Conservation (phyloP, 2,113 vertebrate genomes). For the Cygnus buccinator region DNA sequence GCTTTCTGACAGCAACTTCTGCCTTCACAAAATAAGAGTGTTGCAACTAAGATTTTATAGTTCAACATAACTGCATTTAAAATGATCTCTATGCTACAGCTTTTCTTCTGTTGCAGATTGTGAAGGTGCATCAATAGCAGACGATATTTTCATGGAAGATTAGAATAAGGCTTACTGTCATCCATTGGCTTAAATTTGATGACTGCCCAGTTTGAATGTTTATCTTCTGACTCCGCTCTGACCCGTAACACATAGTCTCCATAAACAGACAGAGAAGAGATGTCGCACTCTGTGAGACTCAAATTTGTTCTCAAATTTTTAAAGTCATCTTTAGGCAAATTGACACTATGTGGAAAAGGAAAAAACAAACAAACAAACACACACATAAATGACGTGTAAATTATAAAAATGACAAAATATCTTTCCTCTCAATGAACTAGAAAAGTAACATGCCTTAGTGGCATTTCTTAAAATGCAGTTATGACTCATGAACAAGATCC, state of each 20-base stretch:
- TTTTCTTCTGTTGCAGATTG: not conserved
- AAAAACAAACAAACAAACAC: not conserved
- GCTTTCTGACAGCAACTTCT: not conserved
- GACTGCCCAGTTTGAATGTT: slow-evolving; percentile 59
- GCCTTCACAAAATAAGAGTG: not conserved
- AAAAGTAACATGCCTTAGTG: not conserved
- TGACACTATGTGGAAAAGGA: not conserved
- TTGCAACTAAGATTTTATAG: not conserved
- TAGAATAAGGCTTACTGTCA: slow-evolving; percentile 72
- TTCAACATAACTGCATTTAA: not conserved
- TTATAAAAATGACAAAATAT: not conserved
- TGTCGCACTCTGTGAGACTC: slow-evolving; percentile 12
- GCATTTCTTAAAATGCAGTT: not conserved
- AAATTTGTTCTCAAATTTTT: not conserved
- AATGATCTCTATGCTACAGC: accelerated
- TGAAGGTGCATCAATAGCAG: not conserved
- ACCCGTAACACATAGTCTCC: slow-evolving; percentile 55
- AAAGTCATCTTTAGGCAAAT: not conserved
- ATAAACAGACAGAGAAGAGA: slow-evolving; percentile 65
- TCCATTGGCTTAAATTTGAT: slow-evolving; percentile 69
- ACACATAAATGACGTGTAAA: not conserved
- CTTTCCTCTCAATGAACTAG: not conserved
- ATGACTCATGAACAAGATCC: accelerated
- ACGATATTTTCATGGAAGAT: not conserved
- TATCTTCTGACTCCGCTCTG: slow-evolving; percentile 11